Evolutionary conservation across 2,113 vertebrate genomes (phyloP).

Genomic region (Uria lomvia): DNA sequence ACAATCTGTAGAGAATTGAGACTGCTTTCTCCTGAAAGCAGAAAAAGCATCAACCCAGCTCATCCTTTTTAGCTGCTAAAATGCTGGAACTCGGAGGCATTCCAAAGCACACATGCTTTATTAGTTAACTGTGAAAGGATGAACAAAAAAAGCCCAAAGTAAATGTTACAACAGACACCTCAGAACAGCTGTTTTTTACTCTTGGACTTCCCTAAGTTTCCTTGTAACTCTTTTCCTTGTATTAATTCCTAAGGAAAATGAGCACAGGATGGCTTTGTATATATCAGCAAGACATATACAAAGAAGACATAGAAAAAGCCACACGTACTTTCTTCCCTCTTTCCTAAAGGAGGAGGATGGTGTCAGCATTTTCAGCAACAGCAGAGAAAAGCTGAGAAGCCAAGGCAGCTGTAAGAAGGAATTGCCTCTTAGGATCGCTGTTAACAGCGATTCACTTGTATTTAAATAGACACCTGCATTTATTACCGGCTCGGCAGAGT

Average conservation of each 20-base stretch:
- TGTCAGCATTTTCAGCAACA: not conserved
- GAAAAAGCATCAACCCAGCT: not conserved
- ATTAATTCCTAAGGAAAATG: not conserved
- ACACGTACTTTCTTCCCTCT: not conserved
- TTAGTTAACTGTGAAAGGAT: no score
- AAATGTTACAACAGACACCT: not conserved
- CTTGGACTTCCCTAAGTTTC: not conserved
- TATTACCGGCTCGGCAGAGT: not conserved
- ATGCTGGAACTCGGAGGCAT: not conserved
- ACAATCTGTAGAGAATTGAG: not conserved
- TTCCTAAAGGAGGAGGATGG: not conserved
- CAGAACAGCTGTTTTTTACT: not conserved
- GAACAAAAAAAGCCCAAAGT: no score
- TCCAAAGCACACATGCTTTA: not conserved
- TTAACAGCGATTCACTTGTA: fast-evolving
- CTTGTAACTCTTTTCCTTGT: not conserved
- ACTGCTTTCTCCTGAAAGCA: not conserved
- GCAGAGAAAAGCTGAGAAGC: not conserved
- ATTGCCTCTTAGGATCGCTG: not conserved
- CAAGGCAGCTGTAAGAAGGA: not conserved
- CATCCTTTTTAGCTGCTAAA: not conserved
- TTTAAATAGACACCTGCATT: not conserved
- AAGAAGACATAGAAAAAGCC: not conserved
- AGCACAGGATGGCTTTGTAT: not conserved
- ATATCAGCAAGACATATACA: not conserved